Base-by-base conservation (phyloP, 2,797 vertebrate species). In the Coregonus suidteri region DNA sequence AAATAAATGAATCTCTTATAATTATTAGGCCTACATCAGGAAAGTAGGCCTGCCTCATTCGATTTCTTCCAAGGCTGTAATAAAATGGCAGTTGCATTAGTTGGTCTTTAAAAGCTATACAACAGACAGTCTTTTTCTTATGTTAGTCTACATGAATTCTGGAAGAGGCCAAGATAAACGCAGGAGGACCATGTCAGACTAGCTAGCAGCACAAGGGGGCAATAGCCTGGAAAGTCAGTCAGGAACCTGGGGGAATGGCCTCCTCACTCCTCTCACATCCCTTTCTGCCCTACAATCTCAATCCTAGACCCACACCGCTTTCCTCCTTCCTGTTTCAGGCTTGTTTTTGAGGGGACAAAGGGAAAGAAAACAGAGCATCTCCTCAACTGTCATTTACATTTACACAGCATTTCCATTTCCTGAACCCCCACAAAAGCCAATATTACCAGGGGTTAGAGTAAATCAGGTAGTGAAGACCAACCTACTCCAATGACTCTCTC, bases 331-430 rank as follows among this genome's bases (percentile, higher is more conserved):
- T 75, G 35, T 47, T 59, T 74, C 72, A 78, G 78, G 53, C 30
- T 41, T 64, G 54, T 2, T 73, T 81, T 83, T 51, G 64, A 67
- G 16, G 64, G 30, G 64, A 82, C 16, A 25, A 72, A 69, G 82
- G 75, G 64, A 81, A 83, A 75, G 78, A 65, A 81, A 82, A 81
- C 54, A 59, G 75, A 34, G 68, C 70, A 81, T 74, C 47, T 77
- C 65, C 75, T 82, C 74, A 53, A 59, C 64, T 76, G 64, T 34
- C 11, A 14, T 34, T 66, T 31, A 73, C 73, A 41, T 75, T 59
- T 30, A 80, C 75, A 79, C 67, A 70, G 74, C 71, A 70, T 72
- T 66, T 77, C 34, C 16, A 69, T 77, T 75, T 89, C 77, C 81
- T 83, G 73, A 20, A 56, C 35, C 25, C 30, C 15, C 13, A 76